Evolutionary conservation across 2,113 vertebrate species (phyloP).

Genomic region (Xiphophorus couchianus): DNA sequence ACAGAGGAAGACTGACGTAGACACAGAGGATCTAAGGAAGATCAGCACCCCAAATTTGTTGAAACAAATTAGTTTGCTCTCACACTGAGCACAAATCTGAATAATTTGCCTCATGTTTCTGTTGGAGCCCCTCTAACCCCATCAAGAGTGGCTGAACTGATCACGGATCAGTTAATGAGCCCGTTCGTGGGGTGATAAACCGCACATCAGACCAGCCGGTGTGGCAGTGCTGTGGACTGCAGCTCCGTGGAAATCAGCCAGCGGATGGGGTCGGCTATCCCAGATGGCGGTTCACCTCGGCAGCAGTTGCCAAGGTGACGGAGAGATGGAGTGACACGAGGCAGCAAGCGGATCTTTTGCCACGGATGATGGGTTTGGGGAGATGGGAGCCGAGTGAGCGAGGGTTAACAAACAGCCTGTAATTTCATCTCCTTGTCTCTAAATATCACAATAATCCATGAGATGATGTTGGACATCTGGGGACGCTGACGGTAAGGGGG

Average conservation of each 20-base stretch:
- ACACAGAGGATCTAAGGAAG: not conserved
- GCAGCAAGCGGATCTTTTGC: conserved; percentile 84
- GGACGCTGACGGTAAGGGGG: not conserved
- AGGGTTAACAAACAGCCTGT: conserved; percentile 14
- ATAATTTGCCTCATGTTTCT: not conserved
- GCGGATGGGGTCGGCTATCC: conserved; percentile 62
- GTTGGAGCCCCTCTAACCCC: not conserved
- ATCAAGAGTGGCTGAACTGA: not conserved
- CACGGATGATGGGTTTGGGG: conserved; percentile 84
- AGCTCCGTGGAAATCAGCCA: conserved; percentile 65
- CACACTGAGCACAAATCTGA: not conserved
- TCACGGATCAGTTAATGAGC: not conserved
- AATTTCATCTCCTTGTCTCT: conserved; percentile 1
- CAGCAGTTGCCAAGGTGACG: conserved; percentile 88
- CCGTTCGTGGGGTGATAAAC: not conserved
- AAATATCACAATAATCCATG: not conserved
- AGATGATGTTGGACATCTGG: not conserved
- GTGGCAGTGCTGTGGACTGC: conserved; percentile 61
- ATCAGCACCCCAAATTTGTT: not conserved
- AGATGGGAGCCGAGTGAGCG: conserved; percentile 55
- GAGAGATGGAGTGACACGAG: conserved; percentile 82
- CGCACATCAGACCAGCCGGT: conserved; percentile 20
- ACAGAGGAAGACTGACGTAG: not conserved
- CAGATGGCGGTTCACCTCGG: conserved; percentile 77
- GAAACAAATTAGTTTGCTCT: not conserved